These are phyloP conservation scores for Tanytarsus gracilentus DNA, from an alignment of 2,888 invertebrate genomes.

Conservation along the genomic window DNA sequence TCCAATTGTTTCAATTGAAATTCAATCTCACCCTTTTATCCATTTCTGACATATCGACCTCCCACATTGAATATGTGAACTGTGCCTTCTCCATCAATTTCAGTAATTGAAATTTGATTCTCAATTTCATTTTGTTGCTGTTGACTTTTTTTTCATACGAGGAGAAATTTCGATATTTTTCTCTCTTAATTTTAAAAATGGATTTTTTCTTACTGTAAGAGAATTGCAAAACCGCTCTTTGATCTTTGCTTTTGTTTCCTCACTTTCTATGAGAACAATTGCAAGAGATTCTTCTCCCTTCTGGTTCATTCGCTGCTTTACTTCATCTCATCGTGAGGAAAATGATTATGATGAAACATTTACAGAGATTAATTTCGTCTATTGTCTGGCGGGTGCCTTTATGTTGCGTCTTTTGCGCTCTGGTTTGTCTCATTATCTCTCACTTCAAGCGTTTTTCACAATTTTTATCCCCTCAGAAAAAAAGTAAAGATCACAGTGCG, in stretches of 20 bases:
- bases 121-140: too few species aligned
- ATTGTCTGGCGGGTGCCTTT: neutral
- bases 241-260: too few species aligned
- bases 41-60: slow-evolving; percentile 6
- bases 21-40: neutral
- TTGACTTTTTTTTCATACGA: neutral
- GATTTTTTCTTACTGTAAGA: neutral
- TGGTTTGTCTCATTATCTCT: slow-evolving; percentile 1
- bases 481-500: too few species aligned
- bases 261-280: too few species aligned
- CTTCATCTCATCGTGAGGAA: too few species aligned
- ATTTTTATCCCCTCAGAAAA: too few species aligned
- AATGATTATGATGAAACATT: slow-evolving; percentile 13
- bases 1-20: slow-evolving; percentile 3
- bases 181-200: slow-evolving; percentile 1
- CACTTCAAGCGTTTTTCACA: neutral
- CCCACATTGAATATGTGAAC: neutral
- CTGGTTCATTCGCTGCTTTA: too few species aligned
- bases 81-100: neutral
- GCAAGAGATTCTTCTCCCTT: too few species aligned
- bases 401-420: too few species aligned
- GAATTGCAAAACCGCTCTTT: too few species aligned
- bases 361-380: slow-evolving; percentile 4
- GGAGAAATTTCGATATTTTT: neutral
- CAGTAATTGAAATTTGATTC: slow-evolving; percentile 13